phyloP scores from a whole-genome alignment of 2,113 vertebrate species.

The Cichladusa arquata region DNA sequence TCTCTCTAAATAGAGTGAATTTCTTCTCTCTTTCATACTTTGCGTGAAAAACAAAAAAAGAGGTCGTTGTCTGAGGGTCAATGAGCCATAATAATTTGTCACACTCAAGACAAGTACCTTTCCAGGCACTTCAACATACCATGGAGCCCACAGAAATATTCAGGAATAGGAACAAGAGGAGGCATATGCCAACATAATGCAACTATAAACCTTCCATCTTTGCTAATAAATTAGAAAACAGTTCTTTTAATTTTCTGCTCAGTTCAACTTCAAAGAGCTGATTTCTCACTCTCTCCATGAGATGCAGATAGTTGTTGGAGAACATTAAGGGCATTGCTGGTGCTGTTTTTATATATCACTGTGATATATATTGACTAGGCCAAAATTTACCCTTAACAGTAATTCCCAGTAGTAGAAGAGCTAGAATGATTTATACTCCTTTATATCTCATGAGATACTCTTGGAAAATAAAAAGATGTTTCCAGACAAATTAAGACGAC shows the following conservation, averaged over 20 bases:
- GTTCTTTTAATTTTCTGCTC: not conserved
- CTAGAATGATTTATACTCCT: not conserved
- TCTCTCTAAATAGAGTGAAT: not conserved
- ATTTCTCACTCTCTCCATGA: not conserved
- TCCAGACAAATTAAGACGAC: conserved; percentile 13
- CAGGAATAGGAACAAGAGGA: not conserved
- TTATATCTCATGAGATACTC: not conserved
- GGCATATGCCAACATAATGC: rapidly evolving
- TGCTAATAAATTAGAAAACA: not conserved
- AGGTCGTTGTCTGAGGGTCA: not conserved
- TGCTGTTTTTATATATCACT: not conserved
- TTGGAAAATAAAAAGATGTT: conserved; percentile 6
- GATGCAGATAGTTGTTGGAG: not conserved
- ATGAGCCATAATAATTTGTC: rapidly evolving
- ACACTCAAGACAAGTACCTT: rapidly evolving
- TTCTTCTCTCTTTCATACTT: not conserved
- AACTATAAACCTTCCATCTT: not conserved
- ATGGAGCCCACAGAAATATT: not conserved
- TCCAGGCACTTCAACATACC: not conserved
- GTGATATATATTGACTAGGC: not conserved
- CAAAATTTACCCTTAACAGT: not conserved
- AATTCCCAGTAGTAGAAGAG: not conserved
- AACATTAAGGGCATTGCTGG: not conserved
- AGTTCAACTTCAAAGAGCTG: not conserved
- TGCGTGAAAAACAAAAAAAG: not conserved